These are phyloP conservation scores for Yoshiicerus persimilis DNA, from an alignment of 1,140 invertebrate species.

Conservation along the genomic window DNA sequence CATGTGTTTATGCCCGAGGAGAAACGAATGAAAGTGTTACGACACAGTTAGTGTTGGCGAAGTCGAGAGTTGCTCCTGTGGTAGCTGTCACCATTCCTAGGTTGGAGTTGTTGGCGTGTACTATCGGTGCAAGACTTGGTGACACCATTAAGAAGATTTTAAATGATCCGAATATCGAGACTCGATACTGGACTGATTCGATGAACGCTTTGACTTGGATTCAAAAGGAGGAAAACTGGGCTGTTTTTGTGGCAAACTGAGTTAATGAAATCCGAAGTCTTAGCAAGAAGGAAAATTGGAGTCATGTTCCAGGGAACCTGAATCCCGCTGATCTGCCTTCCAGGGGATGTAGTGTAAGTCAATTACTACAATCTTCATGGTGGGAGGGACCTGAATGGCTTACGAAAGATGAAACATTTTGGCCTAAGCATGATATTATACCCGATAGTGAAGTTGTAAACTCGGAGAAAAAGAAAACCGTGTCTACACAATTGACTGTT, in stretches of 20 bases:
- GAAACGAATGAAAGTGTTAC: background rate
- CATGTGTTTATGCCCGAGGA: background rate
- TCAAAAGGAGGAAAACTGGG: background rate
- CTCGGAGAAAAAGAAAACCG: background rate
- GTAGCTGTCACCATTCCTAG: background rate
- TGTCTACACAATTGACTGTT: too few relatives aligned
- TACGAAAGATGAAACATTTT: background rate
- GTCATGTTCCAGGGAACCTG: background rate
- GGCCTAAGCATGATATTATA: background rate
- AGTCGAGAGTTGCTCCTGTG: constrained; percentile 27
- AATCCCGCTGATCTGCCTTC: background rate
- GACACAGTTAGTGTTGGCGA: background rate
- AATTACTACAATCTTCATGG: background rate
- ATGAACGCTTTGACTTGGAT: constrained; percentile 33
- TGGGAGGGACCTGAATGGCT: background rate
- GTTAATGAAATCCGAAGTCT: constrained; percentile 41
- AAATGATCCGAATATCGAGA: background rate
- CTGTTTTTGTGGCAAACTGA: background rate
- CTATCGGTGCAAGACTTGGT: constrained; percentile 7
- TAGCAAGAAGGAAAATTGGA: constrained; percentile 28
- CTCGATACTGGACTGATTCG: constrained; percentile 31
- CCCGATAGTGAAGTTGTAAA: background rate
- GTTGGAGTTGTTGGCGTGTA: constrained; percentile 28
- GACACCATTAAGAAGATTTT: background rate
- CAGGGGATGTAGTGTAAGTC: background rate